Base-by-base conservation (phyloP, 1,140 invertebrate genomes). In the Aphelenchoides fujianensis region DNA sequence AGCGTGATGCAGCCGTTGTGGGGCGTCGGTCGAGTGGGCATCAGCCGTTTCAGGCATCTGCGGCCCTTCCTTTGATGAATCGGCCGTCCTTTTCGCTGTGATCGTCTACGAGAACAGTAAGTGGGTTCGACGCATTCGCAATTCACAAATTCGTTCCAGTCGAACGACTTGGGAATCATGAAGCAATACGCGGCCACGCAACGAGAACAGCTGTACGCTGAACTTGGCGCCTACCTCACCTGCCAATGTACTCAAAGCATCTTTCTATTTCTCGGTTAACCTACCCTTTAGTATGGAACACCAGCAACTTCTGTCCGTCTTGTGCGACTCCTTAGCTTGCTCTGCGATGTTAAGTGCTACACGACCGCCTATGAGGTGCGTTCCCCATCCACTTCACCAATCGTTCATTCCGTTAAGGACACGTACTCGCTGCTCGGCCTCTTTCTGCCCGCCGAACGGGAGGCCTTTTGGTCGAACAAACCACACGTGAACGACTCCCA, bases 1-100 rank as follows among this genome's bases (percentile, higher is more conserved):
- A n/a, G n/a, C n/a, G n/a, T 66, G 1, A 36, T 66, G 63, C n/a
- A 66, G 31, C 63, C 63, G 16, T 30, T 66, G 32, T 66, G 63
- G 63, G 28, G 36, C n/a, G 63, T 66, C 0, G 63, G 63, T n/a
- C 1, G 1, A 16, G 31, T 36, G 12, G 63, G 31, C 16, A 66
- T 66, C 63, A 9, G 2, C 53, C 16, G 63, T 1, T 66, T 66
- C 7, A 34, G 63, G 1, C 23, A 66, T 36, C 16, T 66, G 9
- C 16, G 1, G 34, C 63, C 63, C n/a, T 12, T 41, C 31, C 16
- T 66, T 66, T 66, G 63, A 36, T 30, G 63, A 66, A 37, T 12
- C 36, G n/a, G n/a, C 27, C 32, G 36, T 66, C 27, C 12, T 66
- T 2, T 35, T 34, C 32, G 63, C 28, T 0, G 30, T 37, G 2